Evolutionary conservation across 2,888 invertebrate species (phyloP).

Genomic region (Palloptera scutellata): DNA sequence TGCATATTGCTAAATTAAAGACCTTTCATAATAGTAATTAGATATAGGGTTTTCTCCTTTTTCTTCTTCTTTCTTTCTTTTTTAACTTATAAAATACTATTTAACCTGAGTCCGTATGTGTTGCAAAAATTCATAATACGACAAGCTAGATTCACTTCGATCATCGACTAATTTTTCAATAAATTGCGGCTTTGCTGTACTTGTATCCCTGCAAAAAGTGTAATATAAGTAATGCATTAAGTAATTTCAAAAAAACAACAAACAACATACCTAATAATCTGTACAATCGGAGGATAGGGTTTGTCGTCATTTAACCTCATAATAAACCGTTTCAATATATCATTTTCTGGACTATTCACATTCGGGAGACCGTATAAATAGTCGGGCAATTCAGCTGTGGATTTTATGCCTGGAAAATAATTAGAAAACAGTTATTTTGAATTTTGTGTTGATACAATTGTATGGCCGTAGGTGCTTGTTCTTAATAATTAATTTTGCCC

Average conservation of each 20-base stretch:
- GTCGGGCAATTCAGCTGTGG: conserved; percentile 78
- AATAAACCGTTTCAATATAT: conserved; percentile 80
- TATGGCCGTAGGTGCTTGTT: too few species aligned
- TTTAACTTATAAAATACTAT: conserved; percentile 66
- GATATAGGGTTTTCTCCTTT: conserved; percentile 19
- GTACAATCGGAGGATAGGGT: conserved; percentile 79
- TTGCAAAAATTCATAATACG: conserved; percentile 98
- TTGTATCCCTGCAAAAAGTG: conserved; percentile 80
- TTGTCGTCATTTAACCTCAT: conserved; percentile 85
- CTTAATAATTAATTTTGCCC: too few species aligned
- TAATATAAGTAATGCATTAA: not conserved
- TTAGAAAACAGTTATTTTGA: too few species aligned
- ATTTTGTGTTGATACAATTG: not conserved
- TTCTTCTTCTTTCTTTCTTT: conserved; percentile 8
- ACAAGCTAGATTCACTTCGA: conserved; percentile 90
- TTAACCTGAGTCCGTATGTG: conserved; percentile 90
- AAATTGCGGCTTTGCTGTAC: conserved; percentile 81
- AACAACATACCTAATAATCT: conserved; percentile 76
- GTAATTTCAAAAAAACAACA: not conserved
- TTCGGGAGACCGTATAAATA: conserved; percentile 82
- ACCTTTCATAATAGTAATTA: conserved; percentile 11
- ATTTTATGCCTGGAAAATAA: conserved; percentile 69
- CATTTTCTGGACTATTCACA: conserved; percentile 77
- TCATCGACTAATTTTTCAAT: conserved; percentile 93
- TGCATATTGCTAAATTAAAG: conserved; percentile 1